A percentile compares a stretch with the other conserved stretches of the same genome.
phyloP scores from a whole-genome alignment of 2,113 vertebrate genomes.

The Hucho hucho region DNA sequence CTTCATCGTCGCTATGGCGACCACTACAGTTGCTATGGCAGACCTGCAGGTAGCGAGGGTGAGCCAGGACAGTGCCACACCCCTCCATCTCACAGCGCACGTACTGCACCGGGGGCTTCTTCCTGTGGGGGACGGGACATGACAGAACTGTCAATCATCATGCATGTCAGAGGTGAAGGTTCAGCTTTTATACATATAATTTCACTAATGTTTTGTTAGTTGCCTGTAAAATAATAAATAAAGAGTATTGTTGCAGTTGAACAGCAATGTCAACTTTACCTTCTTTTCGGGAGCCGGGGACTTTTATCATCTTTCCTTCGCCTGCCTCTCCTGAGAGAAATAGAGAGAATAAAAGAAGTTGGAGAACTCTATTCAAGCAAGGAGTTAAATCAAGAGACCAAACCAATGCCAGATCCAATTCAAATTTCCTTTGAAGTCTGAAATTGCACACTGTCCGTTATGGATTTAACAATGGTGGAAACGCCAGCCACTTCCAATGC shows the following conservation, averaged over 20 bases:
- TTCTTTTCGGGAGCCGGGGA: conserved; percentile 91
- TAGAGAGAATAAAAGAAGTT: not conserved
- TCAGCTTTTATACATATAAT: not conserved
- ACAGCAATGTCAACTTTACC: conserved; percentile 67
- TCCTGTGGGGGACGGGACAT: conserved; percentile 73
- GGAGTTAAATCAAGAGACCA: not conserved
- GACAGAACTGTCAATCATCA: not conserved
- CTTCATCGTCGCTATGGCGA: not conserved
- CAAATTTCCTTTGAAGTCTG: too few species aligned
- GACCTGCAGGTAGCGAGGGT: conserved; percentile 95
- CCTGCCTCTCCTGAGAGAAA: conserved; percentile 83
- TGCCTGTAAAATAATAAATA: not conserved
- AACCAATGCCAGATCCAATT: not conserved
- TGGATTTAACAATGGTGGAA: too few species aligned
- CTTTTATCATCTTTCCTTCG: conserved; percentile 97
- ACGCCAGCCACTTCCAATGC: too few species aligned
- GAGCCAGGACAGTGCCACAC: conserved; percentile 93
- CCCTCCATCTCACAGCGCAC: conserved; percentile 98
- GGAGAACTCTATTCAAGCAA: not conserved
- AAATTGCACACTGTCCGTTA: too few species aligned
- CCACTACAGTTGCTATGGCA: conserved; percentile 24
- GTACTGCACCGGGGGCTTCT: conserved; percentile 97
- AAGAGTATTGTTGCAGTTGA: not conserved
- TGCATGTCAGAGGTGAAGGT: not conserved
- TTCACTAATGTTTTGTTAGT: not conserved